Conservation (phyloP, 2,113 vertebrate genomes). For the Salvelinus sp. region DNA sequence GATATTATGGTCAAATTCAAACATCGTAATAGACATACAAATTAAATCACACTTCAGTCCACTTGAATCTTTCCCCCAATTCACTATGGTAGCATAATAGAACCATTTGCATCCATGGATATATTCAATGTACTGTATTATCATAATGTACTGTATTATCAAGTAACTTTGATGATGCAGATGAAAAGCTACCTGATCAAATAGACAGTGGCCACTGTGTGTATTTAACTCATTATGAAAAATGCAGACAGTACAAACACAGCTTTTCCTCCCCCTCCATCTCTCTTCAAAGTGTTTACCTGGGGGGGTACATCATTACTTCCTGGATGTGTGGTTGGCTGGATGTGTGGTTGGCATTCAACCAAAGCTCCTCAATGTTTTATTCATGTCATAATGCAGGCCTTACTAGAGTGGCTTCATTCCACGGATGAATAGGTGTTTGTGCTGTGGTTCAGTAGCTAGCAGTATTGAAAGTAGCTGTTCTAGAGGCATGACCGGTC, state of each 20-base stretch:
- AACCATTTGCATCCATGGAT: not conserved
- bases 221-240: not conserved
- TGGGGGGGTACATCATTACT: not conserved
- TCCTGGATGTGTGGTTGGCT: not conserved
- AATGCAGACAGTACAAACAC: too few species aligned
- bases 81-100: too few species aligned
- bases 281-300: not conserved
- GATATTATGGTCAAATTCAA: too few species aligned
- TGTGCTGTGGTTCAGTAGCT: not conserved
- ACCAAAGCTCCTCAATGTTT: not conserved
- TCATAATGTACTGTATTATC: not conserved
- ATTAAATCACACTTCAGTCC: too few species aligned
- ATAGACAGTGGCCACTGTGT: not conserved
- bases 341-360: not conserved
- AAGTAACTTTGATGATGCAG: not conserved
- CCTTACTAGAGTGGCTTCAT: not conserved
- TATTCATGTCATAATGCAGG: slow-evolving; percentile 1
- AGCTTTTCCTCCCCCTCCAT: not conserved
- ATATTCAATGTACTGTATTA: not conserved
- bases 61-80: too few species aligned
- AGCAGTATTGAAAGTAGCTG: not conserved
- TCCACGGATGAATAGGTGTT: not conserved
- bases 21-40: too few species aligned
- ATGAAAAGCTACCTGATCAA: not conserved
- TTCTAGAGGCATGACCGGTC: not conserved